phyloP scores from a whole-genome alignment of 2,797 vertebrate genomes.

The Ibycter americanus region DNA sequence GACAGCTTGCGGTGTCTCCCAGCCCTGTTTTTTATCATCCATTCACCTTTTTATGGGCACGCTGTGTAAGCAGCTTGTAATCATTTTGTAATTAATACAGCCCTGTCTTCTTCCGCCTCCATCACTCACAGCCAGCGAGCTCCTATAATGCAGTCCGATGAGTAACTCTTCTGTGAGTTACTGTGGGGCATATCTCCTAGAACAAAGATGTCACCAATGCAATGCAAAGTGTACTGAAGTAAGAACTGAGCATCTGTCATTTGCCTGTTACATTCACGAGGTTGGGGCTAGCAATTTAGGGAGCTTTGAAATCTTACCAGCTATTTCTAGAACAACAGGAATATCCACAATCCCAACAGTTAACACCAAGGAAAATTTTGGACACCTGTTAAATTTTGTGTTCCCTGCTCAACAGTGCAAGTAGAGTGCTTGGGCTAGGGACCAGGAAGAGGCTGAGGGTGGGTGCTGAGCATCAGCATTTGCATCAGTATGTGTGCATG shows the following conservation, averaged over 20 bases:
- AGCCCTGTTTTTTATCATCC: neutral
- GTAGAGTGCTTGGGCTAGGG: neutral
- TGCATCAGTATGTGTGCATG: neutral
- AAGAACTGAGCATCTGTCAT: neutral
- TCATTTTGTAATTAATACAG: neutral
- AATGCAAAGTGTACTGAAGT: neutral
- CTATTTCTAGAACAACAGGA: neutral
- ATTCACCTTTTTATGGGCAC: neutral
- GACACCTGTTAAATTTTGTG: fast-evolving
- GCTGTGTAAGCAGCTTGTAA: neutral
- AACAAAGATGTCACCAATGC: neutral
- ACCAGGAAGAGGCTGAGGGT: neutral
- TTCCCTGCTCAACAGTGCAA: neutral
- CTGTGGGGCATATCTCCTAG: neutral
- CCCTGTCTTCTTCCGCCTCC: neutral
- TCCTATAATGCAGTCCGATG: neutral
- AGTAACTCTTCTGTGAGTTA: neutral
- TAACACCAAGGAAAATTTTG: neutral
- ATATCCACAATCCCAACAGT: neutral
- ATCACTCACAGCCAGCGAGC: neutral
- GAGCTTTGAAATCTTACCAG: neutral
- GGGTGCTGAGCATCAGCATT: neutral
- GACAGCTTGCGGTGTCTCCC: neutral
- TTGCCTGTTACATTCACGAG: neutral
- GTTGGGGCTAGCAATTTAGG: neutral